phyloP scores from a whole-genome alignment of 1,140 invertebrate species.

The Euura lappo region DNA sequence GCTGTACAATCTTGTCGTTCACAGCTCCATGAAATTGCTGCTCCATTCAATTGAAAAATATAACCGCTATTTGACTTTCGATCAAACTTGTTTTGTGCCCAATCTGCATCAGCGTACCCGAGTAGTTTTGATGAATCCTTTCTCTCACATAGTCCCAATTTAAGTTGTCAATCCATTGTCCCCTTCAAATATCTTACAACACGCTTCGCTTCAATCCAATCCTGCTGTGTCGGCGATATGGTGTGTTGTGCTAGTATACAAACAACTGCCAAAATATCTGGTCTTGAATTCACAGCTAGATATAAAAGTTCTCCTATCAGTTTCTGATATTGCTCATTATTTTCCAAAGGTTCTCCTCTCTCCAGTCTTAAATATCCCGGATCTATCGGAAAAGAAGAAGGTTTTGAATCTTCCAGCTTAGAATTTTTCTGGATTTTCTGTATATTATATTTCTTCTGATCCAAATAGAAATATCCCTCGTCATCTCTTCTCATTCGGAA shows the following conservation, averaged over 20 bases:
- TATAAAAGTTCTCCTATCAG: constrained; percentile 49
- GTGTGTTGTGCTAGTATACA: constrained; percentile 37
- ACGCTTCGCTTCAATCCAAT: constrained; percentile 36
- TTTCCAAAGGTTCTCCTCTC: constrained; percentile 17
- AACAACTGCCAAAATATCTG: constrained; percentile 45
- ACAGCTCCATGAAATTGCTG: constrained; percentile 25
- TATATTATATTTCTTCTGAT: constrained; percentile 14
- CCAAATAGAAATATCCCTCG: background rate
- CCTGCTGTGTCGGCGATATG: constrained; percentile 20
- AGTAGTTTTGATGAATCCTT: background rate
- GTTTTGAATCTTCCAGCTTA: constrained; percentile 19
- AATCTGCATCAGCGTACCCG: constrained; percentile 26
- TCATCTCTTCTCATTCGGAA: constrained; percentile 11
- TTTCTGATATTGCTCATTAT: constrained; percentile 33
- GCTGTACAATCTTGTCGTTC: constrained; percentile 19
- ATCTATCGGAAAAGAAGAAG: constrained; percentile 16
- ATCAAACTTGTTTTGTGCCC: constrained; percentile 18
- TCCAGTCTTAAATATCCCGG: constrained; percentile 23
- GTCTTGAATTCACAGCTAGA: constrained; percentile 43
- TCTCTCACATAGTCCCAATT: no score
- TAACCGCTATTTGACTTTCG: constrained; percentile 31
- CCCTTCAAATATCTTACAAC: constrained; percentile 35
- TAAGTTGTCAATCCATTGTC: constrained; percentile 24
- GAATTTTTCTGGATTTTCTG: background rate
- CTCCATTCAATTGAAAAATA: constrained; percentile 23